These are phyloP conservation scores for Notiomystis cincta DNA, from an alignment of 2,113 vertebrate genomes.

Conservation along the genomic window DNA sequence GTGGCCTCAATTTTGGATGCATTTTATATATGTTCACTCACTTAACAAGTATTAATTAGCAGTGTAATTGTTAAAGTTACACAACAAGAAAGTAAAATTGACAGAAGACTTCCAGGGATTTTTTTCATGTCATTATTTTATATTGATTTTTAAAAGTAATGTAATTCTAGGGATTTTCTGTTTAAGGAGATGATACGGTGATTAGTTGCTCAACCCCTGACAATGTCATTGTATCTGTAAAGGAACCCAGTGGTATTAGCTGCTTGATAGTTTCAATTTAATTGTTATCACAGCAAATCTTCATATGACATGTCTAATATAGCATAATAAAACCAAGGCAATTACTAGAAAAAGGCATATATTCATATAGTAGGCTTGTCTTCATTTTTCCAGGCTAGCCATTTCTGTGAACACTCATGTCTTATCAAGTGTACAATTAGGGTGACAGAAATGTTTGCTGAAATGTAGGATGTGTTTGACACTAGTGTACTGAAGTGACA, in stretches of 20 bases:
- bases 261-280: neutral
- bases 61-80: neutral
- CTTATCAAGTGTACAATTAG: neutral
- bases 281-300: neutral
- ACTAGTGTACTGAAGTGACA: neutral
- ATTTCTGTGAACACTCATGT: neutral
- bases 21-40: neutral
- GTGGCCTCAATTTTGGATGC: neutral
- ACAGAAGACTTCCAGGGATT: neutral
- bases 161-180: neutral
- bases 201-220: neutral
- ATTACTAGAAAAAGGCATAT: neutral
- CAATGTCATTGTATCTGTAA: neutral
- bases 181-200: neutral
- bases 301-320: neutral
- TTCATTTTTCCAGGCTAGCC: neutral
- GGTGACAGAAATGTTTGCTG: constrained; percentile 4
- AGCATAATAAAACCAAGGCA: neutral
- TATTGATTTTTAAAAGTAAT: neutral
- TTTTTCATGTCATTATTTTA: neutral
- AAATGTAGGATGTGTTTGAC: constrained; percentile 12
- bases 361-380: neutral
- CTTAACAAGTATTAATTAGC: neutral
- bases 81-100: neutral
- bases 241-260: neutral